Conservation (phyloP, 2,888 invertebrate genomes). For the Syrphus vitripennis region DNA sequence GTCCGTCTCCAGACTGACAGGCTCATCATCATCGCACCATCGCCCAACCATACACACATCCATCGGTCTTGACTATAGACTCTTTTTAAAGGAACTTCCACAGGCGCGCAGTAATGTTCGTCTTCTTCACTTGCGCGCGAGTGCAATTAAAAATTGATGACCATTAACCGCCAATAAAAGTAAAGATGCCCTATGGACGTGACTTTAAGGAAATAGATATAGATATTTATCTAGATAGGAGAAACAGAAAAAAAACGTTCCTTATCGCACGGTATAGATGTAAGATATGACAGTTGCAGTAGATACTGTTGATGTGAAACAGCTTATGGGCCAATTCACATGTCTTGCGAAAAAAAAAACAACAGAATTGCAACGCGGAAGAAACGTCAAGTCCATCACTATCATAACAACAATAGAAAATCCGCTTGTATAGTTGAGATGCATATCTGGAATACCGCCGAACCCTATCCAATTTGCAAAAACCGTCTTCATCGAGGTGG, state of each 20-base stretch:
- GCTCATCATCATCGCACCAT: constrained; percentile 50
- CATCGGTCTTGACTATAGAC: not conserved
- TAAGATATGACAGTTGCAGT: constrained; percentile 59
- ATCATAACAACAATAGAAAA: constrained; percentile 53
- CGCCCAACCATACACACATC: constrained; percentile 18
- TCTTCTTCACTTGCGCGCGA: constrained; percentile 37
- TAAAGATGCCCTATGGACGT: constrained; percentile 38
- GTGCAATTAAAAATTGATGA: constrained; percentile 69
- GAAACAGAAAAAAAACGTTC: not conserved
- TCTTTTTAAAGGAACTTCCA: constrained; percentile 33
- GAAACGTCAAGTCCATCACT: constrained; percentile 46
- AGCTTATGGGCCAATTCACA: constrained; percentile 65
- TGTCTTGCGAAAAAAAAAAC: constrained; percentile 41
- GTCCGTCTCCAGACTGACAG: constrained; percentile 60
- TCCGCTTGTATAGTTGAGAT: constrained; percentile 52
- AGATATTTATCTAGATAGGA: not conserved
- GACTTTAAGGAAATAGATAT: not conserved
- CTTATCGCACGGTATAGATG: constrained; percentile 52
- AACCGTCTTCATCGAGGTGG: constrained; percentile 37
- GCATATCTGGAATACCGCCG: constrained; percentile 51
- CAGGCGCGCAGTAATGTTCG: constrained; percentile 26
- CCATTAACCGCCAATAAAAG: constrained; percentile 64
- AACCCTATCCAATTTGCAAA: constrained; percentile 48
- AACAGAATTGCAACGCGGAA: constrained; percentile 62
- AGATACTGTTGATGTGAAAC: constrained; percentile 59